Conservation (phyloP, 2,888 invertebrate genomes). For the Oeneis ivallda region DNA sequence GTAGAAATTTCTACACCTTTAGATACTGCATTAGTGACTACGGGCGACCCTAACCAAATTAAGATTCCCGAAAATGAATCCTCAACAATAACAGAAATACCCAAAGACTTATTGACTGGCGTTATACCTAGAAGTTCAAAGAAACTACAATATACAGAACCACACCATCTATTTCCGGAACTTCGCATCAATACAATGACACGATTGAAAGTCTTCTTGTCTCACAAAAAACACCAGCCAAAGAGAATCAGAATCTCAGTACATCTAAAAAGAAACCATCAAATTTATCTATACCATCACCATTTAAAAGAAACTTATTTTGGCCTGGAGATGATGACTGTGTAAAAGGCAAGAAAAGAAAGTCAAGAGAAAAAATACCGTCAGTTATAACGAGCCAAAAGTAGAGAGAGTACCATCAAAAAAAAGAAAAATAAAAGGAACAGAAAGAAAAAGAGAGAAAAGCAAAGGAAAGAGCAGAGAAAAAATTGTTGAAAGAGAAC, state of each 20-base stretch:
- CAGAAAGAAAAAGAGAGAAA: neutral
- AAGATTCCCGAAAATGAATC: too few species aligned
- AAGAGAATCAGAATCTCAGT: neutral
- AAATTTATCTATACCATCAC: neutral
- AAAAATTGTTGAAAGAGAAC: neutral
- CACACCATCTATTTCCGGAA: too few species aligned
- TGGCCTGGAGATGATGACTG: neutral
- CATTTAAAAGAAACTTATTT: slow-evolving; percentile 1
- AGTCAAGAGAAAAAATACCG: neutral
- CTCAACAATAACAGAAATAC: too few species aligned
- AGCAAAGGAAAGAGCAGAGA: slow-evolving; percentile 5
- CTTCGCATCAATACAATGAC: too few species aligned
- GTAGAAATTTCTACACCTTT: too few species aligned
- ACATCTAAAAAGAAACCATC: neutral
- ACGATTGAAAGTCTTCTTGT: too few species aligned
- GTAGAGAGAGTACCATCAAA: neutral
- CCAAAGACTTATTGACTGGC: too few species aligned
- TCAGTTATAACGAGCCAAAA: neutral
- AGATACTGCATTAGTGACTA: too few species aligned
- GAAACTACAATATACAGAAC: too few species aligned
- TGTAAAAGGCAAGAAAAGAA: neutral
- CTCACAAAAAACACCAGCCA: too few species aligned
- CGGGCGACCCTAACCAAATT: too few species aligned
- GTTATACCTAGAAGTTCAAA: too few species aligned
- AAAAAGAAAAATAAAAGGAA: neutral